Evolutionary conservation across 2,888 invertebrate genomes (phyloP), one percentile per base, ranked within the genome.

Genomic region (Agonopterix alstromeriana): DNA sequence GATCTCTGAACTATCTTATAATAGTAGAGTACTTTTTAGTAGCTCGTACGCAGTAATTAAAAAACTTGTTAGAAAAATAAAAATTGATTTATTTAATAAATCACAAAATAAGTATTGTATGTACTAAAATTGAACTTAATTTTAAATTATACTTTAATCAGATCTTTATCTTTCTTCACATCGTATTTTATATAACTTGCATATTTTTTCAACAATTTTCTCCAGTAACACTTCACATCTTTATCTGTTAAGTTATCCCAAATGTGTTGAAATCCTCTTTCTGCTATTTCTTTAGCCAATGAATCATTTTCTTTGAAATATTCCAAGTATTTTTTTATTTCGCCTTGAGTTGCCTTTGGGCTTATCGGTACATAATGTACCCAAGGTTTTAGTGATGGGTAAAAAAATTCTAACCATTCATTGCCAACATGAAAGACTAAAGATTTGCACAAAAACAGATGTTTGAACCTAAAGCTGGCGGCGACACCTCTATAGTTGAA

Each of bases 401-500:
- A 99, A 79, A 97, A 99, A 78, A 98, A 99, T 85, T 99, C 98
- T 40, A 92, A 85, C 98, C 98, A 98, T 56, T 97, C 95, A 60
- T 95, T 90, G 0, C 98, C 98, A 1, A 98, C 97, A 76, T 98
- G 98, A 67, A 98, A 96, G 0, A 99, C 96, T 40, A 98, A 79
- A 0, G 98, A 98, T 62, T 94, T 93, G 73, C 98, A 99, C 0
- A 98, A 85, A 67, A 98, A 97, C 42, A 99, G 90, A 83, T 98
- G 98, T 74, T 98, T 98, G 48, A 98, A 93, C n/a, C 98, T 91
- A 71, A 99, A 99, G 77, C 98, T 98, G 8, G 98, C 98, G 2
- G 98, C 98, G 0, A 99, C 98, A 2, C 98, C 98, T 57, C 98
- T 92, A 73, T 97, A 98, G 87, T 99, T 99, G 73, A 98, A 98